Evolutionary conservation across 2,888 invertebrate genomes (phyloP).

Genomic region (Drosophila stalkeri): DNA sequence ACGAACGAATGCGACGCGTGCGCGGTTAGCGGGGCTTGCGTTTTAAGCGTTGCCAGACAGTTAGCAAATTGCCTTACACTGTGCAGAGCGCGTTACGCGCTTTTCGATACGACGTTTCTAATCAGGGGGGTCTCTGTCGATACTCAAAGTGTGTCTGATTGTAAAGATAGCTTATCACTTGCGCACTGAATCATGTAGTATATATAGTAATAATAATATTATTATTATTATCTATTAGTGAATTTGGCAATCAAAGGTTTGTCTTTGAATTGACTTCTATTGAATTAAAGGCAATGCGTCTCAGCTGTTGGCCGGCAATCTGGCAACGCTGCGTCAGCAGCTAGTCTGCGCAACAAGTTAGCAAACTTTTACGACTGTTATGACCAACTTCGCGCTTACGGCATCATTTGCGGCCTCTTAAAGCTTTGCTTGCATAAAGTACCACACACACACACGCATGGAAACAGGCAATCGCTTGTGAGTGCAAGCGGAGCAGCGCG

Average conservation of each 20-base stretch:
- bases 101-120: background rate
- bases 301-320: conserved; percentile 19
- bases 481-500: conserved; percentile 5
- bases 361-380: conserved; percentile 74
- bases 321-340: conserved; percentile 62
- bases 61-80: background rate
- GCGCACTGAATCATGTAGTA: conserved; percentile 16
- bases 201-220: background rate
- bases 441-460: conserved; percentile 36
- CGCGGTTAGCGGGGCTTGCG: conserved; percentile 33
- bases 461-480: conserved; percentile 22
- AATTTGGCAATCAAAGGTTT: background rate
- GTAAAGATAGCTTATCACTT: conserved; percentile 14
- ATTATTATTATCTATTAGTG: background rate
- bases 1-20: conserved; percentile 39
- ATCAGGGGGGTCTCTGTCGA: background rate
- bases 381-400: conserved; percentile 79
- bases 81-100: background rate
- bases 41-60: conserved; percentile 46
- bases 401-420: conserved; percentile 63
- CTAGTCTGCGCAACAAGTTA: conserved; percentile 72
- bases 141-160: background rate
- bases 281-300: background rate
- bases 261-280: background rate
- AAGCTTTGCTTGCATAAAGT: conserved; percentile 75